These are phyloP conservation scores for Polydrusus pterygomalis DNA, from an alignment of 2,888 invertebrate species.

Conservation along the genomic window DNA sequence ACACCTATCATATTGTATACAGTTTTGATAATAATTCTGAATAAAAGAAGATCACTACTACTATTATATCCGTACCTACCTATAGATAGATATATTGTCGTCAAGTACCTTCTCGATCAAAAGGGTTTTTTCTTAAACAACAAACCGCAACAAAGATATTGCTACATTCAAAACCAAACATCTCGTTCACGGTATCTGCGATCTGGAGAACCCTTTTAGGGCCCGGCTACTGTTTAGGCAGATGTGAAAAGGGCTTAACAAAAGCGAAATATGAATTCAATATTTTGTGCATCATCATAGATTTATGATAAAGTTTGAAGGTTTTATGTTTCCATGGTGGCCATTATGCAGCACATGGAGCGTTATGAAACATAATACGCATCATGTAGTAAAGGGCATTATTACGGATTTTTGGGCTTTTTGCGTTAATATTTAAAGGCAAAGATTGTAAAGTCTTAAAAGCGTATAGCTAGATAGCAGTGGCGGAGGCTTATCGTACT, in stretches of 20 bases:
- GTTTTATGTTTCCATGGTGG: constrained; percentile 46
- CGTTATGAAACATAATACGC: constrained; percentile 11
- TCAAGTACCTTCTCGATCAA: constrained; percentile 28
- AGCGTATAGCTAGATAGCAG: no score
- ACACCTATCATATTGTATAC: not conserved
- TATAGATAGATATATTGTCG: not conserved
- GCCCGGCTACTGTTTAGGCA: constrained; percentile 55
- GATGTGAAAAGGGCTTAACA: constrained; percentile 51
- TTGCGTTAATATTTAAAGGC: constrained; percentile 18
- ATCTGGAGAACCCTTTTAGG: constrained; percentile 60
- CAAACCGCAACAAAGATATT: constrained; percentile 49
- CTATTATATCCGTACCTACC: not conserved
- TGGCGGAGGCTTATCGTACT: no score
- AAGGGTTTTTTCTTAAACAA: constrained; percentile 35
- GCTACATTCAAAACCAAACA: constrained; percentile 47
- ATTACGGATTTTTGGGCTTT: constrained; percentile 16
- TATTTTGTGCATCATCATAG: constrained; percentile 49
- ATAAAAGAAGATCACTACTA: not conserved
- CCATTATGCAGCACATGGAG: constrained; percentile 19
- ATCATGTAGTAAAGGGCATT: constrained; percentile 20
- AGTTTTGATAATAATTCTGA: not conserved
- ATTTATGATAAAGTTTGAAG: constrained; percentile 48
- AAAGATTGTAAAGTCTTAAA: not conserved
- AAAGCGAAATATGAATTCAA: constrained; percentile 52
- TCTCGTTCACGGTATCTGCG: constrained; percentile 62